Evolutionary conservation across 1,140 invertebrate species (phyloP), one percentile per base, ranked within the genome.

Genomic region (Propsilocerus akamusi): DNA sequence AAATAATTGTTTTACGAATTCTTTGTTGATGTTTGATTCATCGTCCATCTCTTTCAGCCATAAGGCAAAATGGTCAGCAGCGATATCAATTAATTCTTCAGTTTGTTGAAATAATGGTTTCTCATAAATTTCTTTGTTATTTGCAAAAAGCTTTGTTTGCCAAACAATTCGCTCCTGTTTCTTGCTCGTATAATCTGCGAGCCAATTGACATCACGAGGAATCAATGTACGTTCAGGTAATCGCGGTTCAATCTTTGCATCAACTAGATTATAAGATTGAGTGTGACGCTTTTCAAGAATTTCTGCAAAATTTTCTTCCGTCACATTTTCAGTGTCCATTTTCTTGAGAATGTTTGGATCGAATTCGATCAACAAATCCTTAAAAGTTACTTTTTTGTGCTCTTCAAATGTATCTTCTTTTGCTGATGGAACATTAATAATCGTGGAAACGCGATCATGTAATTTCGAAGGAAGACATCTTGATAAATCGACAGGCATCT

Each of bases 51-150:
- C 58, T 25, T 64, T 63, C 0, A 64, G 32, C 62, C 62, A 64
- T 14, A 59, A 55, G 5, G 61, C 57, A 30, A 64, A 64, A 11
- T 60, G 57, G 49, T 64, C 62, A 2, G 62, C 62, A 2, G 62
- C 61, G 26, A 61, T 60, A 56, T 64, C 62, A 63, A 64, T 64
- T 8, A 64, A 48, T 26, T 64, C 55, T 25, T 64, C 62, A 0
- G 62, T 61, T 28, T 64, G 61, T 20, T 64, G 62, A 25, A 63
- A 61, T 1, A 64, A 52, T 0, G 58, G 58, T 8, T 59, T 57
- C 49, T 34, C 56, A 53, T 3, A 62, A 46, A 5, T 53, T 49
- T 0, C 25, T 46, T 46, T 51, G 34, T 55, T 51, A 11, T 54
- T 22, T 25, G 52, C 28, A 12, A 54, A 56, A 55, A 53, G 20